Evolutionary conservation across 2,888 invertebrate genomes (phyloP), one percentile per base, ranked within the genome.

Genomic region (Catocala nupta): DNA sequence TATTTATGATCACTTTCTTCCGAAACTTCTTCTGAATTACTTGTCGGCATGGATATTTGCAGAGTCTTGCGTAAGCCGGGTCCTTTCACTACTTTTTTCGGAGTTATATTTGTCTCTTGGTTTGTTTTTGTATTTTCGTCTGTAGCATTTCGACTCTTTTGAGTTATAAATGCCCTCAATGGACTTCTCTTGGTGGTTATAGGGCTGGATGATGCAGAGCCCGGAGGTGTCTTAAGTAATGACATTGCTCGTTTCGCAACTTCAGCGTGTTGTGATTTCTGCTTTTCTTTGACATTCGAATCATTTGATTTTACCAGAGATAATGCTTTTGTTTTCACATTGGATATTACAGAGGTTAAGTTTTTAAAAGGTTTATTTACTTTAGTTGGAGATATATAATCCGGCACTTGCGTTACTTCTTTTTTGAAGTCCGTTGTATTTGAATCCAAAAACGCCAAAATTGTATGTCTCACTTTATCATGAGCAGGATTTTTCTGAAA

Each of bases 291-390:
- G 44, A 64, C 53, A 52, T 72, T 82, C 16, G 68, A 63, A 54
- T 93, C 92, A 68, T 84, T 90, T 44, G 88, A 75, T 81, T 93
- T 95, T 2, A 95, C 91, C 11, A 95, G 85, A 58, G 94, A 95
- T 63, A 94, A 81, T 13, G 95, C 93, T 78, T 93, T 95, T 56
- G 88, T 91, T 83, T 95, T 95, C 0, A 95, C 94, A 65, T 94
- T 95, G 1, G 92, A 94, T 70, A 95, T 85, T 13, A 95, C 88
- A 63, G 94, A 93, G 16, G 92, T 89, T 11, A 95, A 69, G 62
- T 87, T 91, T 63, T 77, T 77, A 59, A 90, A 89, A 36, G 86
- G 61, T 69, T 86, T 89, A 5, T 77, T 70, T 44, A 73, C 68
- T 77, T 86, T 91, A 55, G 75, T 86, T 5, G 92, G 86, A 11